phyloP scores from a whole-genome alignment of 2,797 vertebrate species.

The Melanotaenia nigrans region DNA sequence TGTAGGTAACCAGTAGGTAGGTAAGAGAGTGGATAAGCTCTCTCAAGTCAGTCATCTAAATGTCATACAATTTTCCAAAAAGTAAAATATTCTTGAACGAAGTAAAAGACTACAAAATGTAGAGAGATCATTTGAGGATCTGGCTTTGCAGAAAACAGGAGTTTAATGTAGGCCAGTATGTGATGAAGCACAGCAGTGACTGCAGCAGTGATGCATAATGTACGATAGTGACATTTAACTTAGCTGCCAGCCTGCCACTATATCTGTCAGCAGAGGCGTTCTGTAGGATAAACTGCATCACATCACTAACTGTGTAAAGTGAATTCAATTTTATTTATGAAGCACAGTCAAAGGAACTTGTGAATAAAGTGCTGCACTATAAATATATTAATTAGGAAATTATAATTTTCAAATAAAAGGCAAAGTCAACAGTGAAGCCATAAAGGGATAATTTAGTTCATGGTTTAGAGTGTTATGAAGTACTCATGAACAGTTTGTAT shows the following conservation, averaged over 20 bases:
- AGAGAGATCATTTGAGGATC: neutral
- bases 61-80: neutral
- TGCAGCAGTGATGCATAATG: constrained; percentile 21
- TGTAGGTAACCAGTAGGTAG: neutral
- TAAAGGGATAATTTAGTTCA: neutral
- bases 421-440: no score
- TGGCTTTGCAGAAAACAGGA: neutral
- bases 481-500: neutral
- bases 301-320: neutral
- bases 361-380: neutral
- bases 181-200: constrained; percentile 6
- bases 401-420: neutral
- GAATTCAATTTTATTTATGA: neutral
- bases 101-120: neutral
- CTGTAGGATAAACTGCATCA: constrained; percentile 18
- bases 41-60: neutral
- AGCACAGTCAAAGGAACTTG: neutral
- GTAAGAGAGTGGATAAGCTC: neutral
- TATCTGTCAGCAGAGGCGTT: constrained; percentile 17
- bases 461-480: neutral
- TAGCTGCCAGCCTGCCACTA: constrained; percentile 10
- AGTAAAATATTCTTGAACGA: neutral
- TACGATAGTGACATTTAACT: constrained; percentile 14
- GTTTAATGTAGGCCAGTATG: neutral
- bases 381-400: neutral